Conservation (phyloP, 23 tunicate species). For the Pegea sp. region DNA sequence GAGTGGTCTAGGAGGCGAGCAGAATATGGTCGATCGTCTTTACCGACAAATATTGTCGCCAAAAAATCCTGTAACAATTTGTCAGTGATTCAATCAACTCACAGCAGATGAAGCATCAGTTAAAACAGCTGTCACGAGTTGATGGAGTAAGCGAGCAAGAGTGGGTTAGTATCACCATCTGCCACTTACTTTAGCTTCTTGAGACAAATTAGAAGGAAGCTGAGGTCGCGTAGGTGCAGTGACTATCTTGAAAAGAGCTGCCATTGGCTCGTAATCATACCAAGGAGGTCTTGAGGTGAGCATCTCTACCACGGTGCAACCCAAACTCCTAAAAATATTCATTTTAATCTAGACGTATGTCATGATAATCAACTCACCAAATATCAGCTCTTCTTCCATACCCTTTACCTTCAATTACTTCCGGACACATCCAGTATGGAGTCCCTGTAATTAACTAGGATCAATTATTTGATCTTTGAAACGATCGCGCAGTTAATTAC, state of each 20-base stretch:
- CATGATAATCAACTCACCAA: constrained; percentile 33
- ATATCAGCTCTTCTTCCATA: constrained; percentile 88
- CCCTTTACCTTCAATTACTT: constrained; percentile 83
- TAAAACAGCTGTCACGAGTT: no score
- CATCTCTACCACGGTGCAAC: constrained; percentile 91
- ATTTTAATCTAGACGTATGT: no score
- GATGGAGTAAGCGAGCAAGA: no score
- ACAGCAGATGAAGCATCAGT: no score
- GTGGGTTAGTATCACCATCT: no score
- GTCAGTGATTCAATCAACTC: no score
- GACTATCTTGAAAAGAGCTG: constrained; percentile 82
- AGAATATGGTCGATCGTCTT: constrained; percentile 76
- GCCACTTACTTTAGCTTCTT: constrained; percentile 24
- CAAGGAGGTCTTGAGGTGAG: constrained; percentile 83
- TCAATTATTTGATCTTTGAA: neutral
- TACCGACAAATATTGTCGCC: constrained; percentile 44
- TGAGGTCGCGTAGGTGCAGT: constrained; percentile 75
- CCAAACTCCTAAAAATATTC: constrained; percentile 45
- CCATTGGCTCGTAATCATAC: constrained; percentile 94
- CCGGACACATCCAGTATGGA: constrained; percentile 98
- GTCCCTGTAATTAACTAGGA: constrained; percentile 24
- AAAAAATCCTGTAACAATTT: constrained; percentile 52
- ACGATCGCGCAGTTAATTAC: constrained; percentile 13
- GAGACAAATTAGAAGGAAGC: constrained; percentile 56
- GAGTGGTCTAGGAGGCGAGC: constrained; percentile 37